Evolutionary conservation across 2,797 vertebrate species (phyloP), one percentile per base, ranked within the genome.

Genomic region (Coracias cyanogaster): DNA sequence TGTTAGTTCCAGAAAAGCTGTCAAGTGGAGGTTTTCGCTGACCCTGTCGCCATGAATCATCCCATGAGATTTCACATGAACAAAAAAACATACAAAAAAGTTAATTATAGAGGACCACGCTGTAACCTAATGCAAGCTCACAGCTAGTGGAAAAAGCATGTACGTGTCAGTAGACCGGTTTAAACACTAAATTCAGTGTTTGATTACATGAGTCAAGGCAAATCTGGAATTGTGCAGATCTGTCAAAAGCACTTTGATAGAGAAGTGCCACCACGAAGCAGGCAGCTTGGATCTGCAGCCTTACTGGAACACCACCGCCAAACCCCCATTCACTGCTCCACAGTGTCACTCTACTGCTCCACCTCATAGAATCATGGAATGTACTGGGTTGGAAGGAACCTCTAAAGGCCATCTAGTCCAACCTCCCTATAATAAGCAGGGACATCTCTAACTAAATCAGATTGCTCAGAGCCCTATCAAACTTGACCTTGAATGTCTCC

Each of bases 201-300:
- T 93, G 79, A 94, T 73, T 89, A 66, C 61, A 82, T 82, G 89
- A 91, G 55, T 89, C 84, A 83, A 89, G 48, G 61, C 35, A 89
- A 88, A 94, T 82, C 80, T 49, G 64, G 76, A 90, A 67, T 22
- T 70, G 69, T n/a, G 77, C 33, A 51, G 57, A 78, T 55, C 85
- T 90, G 72, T 57, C 85, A 90, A 74, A 62, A 94, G 67, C 48
- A 60, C 61, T 95, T 82, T 78, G 62, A 76, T 70, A 35, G 25
- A 43, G 46, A 86, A 79, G 35, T 24, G 54, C 10, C 48, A 81
- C 37, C 57, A 77, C 61, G 62, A 64, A 73, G 54, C 26, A 45
- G 49, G 35, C 48, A 39, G 54, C 35, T 16, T 0, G 2, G 45
- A n/a, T 10, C 48, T 83, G 29, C 71, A 76, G 62, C 26, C 25